Conservation (phyloP, 2,888 invertebrate species). For the Drosophila fulvimacula region DNA sequence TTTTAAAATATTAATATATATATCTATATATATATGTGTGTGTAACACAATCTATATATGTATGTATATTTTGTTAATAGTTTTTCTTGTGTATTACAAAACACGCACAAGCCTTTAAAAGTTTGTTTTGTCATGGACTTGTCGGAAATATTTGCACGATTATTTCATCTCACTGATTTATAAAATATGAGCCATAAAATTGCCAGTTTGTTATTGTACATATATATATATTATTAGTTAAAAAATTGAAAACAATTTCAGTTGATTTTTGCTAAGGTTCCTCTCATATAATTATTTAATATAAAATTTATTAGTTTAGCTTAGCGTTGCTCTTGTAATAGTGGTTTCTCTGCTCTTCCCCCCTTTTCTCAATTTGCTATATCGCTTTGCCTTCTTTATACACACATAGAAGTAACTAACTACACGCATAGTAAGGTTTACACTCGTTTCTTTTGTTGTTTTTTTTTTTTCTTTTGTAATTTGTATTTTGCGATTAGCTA, state of each 20-base stretch:
- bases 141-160: conserved; percentile 33
- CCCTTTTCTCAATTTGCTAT: conserved; percentile 13
- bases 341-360: conserved; percentile 44
- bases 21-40: conserved; percentile 15
- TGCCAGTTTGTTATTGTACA: conserved; percentile 18
- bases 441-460: too few species aligned
- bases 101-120: conserved; percentile 70
- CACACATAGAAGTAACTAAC: conserved; percentile 55
- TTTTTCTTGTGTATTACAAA: conserved; percentile 56
- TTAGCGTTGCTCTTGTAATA: conserved; percentile 55
- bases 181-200: conserved; percentile 65
- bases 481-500: conserved; percentile 15
- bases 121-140: conserved; percentile 53
- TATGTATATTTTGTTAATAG: conserved; percentile 31
- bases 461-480: conserved; percentile 11
- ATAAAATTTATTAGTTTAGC: conserved; percentile 61
- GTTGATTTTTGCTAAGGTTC: conserved; percentile 31
- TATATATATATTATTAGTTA: conserved; percentile 50
- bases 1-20: conserved; percentile 32
- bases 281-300: conserved; percentile 40
- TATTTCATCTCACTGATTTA: conserved; percentile 41
- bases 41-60: conserved; percentile 35
- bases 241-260: conserved; percentile 75
- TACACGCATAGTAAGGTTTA: conserved; percentile 45
- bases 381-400: conserved; percentile 25